These are phyloP conservation scores for Corbicula japonica DNA, from an alignment of 2,888 invertebrate species.

Conservation along the genomic window DNA sequence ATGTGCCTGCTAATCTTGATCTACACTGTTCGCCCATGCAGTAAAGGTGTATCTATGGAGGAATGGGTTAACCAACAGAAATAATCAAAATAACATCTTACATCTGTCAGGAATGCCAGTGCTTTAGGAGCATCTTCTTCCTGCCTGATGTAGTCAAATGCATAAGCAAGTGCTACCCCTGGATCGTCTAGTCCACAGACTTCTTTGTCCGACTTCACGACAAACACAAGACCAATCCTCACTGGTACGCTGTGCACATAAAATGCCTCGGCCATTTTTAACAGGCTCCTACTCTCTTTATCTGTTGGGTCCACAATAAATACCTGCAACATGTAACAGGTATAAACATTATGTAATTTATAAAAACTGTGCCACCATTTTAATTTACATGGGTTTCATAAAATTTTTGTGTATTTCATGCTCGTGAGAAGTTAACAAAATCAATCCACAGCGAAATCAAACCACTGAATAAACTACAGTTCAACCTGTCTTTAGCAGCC, in stretches of 20 bases:
- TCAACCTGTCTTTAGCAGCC: too few species aligned
- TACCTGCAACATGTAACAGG: slow-evolving; percentile 88
- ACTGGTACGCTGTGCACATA: slow-evolving; percentile 95
- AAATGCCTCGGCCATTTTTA: slow-evolving; percentile 96
- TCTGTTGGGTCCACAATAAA: slow-evolving; percentile 95
- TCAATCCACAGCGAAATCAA: too few species aligned
- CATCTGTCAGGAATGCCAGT: slow-evolving; percentile 94
- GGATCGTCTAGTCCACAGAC: slow-evolving; percentile 90
- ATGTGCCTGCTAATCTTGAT: too few species aligned
- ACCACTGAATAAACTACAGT: too few species aligned
- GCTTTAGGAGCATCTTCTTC: slow-evolving; percentile 92
- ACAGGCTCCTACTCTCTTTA: slow-evolving; percentile 90
- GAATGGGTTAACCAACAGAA: too few species aligned
- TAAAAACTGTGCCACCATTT: too few species aligned
- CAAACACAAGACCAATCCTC: slow-evolving; percentile 93
- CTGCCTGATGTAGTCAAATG: slow-evolving; percentile 95
- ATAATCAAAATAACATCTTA: slow-evolving; percentile 86
- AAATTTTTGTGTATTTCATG: too few species aligned
- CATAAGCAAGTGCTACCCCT: slow-evolving; percentile 94
- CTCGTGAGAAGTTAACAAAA: too few species aligned
- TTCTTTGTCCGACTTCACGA: slow-evolving; percentile 88
- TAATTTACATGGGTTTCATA: too few species aligned
- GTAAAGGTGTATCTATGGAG: too few species aligned
- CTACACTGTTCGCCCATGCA: too few species aligned
- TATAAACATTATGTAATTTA: neutral